Evolutionary conservation across 35 echinoderm and acorn worm species (phyloP).

Genomic region (Ptychodera flava): DNA sequence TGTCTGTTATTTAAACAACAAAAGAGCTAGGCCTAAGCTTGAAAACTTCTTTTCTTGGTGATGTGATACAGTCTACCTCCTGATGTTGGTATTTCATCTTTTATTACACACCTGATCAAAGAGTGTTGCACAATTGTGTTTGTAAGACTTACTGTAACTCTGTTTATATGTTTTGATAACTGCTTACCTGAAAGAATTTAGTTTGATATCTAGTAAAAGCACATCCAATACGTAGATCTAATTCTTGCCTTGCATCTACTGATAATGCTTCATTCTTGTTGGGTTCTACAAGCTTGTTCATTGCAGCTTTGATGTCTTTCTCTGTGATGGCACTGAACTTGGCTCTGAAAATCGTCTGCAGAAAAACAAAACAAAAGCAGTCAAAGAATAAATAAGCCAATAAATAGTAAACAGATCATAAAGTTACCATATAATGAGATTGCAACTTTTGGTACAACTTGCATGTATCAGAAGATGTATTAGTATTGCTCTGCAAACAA

Average conservation of each 20-base stretch:
- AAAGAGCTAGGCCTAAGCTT: too few relatives aligned
- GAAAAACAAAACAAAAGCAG: too few relatives aligned
- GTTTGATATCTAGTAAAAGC: constrained; percentile 94
- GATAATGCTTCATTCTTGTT: constrained; percentile 93
- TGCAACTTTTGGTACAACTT: not conserved
- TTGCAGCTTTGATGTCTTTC: constrained; percentile 74
- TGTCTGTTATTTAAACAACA: too few relatives aligned
- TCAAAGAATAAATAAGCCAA: too few relatives aligned
- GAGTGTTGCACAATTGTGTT: too few relatives aligned
- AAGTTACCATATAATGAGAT: not conserved
- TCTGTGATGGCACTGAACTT: constrained; percentile 96
- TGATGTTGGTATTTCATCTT: too few relatives aligned
- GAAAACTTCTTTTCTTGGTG: too few relatives aligned
- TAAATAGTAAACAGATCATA: not conserved
- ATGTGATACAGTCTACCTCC: too few relatives aligned
- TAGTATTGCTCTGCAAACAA: not conserved
- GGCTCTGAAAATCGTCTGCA: constrained; percentile 82
- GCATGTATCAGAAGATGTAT: not conserved
- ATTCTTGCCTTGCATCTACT: constrained; percentile 79
- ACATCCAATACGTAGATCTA: constrained; percentile 92
- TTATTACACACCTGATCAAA: too few relatives aligned
- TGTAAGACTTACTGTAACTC: too few relatives aligned
- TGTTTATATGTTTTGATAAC: too few relatives aligned
- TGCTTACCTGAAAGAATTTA: constrained; percentile 94
- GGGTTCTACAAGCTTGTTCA: constrained; percentile 83